Percentiles rank a stretch among this genome's conserved stretches.
These are phyloP conservation scores for Agrenia bidenticulata DNA, from an alignment of 2,888 invertebrate genomes.

Conservation along the genomic window DNA sequence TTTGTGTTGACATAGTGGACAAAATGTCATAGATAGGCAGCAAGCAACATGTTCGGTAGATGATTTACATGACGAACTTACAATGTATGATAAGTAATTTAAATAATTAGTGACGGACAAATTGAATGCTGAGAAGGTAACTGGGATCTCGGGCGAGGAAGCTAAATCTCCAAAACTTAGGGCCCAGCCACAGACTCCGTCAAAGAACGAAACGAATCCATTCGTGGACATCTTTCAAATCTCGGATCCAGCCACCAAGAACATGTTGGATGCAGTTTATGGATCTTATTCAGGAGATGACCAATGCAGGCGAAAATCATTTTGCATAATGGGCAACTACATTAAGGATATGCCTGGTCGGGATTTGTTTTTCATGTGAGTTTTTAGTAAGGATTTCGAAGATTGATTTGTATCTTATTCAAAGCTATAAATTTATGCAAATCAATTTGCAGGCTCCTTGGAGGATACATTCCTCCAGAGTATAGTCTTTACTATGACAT, in stretches of 20 bases:
- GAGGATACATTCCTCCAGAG: constrained; percentile 41
- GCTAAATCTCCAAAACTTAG: constrained; percentile 2
- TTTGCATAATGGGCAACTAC: constrained; percentile 42
- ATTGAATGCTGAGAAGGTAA: no score
- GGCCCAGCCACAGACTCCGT: not conserved
- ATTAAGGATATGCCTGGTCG: constrained; percentile 37
- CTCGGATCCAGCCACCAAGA: constrained; percentile 24
- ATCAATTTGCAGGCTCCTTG: constrained; percentile 32
- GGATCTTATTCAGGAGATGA: constrained; percentile 36
- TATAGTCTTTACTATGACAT: constrained; percentile 44
- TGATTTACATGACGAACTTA: no score
- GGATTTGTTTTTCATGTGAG: constrained; percentile 42
- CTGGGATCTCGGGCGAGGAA: no score
- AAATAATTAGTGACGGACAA: no score
- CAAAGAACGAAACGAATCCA: constrained; percentile 23
- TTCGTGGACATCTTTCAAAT: constrained; percentile 34
- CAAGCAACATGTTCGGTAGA: no score
- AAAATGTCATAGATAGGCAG: no score
- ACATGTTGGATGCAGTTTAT: constrained; percentile 28
- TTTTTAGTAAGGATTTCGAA: not conserved
- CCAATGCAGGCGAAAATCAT: constrained; percentile 38
- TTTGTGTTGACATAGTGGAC: no score
- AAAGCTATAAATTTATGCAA: not conserved
- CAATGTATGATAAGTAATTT: no score
- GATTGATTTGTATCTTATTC: no score